Evolutionary conservation across 2,888 invertebrate genomes (phyloP), one percentile per base, ranked within the genome.

Genomic region (Andrena bicolor): DNA sequence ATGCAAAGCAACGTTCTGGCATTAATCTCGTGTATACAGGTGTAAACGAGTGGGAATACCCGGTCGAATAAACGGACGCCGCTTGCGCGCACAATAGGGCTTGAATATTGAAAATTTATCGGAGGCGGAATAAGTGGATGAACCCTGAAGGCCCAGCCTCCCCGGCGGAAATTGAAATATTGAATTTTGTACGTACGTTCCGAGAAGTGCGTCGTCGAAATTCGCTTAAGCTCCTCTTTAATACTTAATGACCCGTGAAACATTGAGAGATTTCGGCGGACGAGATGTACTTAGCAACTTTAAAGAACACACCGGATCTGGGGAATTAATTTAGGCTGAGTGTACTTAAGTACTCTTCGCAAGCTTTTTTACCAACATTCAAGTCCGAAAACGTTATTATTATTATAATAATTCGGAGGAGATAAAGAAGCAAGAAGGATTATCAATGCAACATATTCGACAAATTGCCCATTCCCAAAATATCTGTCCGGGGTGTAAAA

Each of bases 21-120:
- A 65, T 78, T 80, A 80, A 78, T 71, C 79, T n/a, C 65, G 41
- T 60, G 79, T 71, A 26, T 70, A 53, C 79, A 71, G 48, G 65
- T 78, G 71, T 80, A 77, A 76, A 76, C 56, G 71, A 81, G 73
- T 41, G 81, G 65, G 76, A 64, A 72, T 72, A 53, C 60, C 68
- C 26, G 63, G 51, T 16, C 64, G 58, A 35, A 69, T 61, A 35
- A 66, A 56, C 61, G 61, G 48, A 26, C 51, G 28, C 68, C 32
- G 64, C 32, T 72, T n/a, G 41, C 56, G 56, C 41, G 51, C 64
- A 73, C 76, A 82, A 76, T 65, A 48, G 82, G 69, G 72, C 65
- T 71, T 83, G 82, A 73, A 82, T 83, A 83, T 83, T 82, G 82
- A 82, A 83, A 76, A 83, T 83, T 82, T 76, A 73, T 83, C 82